Conservation (phyloP, 2,113 vertebrate genomes). For the Bungarus multicinctus region DNA sequence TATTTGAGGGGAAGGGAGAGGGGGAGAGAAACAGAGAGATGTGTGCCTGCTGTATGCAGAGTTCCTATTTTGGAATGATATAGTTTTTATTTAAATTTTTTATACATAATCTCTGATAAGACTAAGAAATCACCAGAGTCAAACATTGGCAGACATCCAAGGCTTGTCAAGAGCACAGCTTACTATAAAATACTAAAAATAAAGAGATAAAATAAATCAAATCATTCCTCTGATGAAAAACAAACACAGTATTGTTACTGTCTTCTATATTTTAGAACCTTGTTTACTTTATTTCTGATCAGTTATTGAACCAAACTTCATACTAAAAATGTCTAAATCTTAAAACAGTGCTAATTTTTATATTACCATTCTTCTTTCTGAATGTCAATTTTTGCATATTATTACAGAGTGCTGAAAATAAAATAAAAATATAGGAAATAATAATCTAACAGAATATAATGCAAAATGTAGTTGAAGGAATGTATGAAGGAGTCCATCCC, state of each 20-base stretch:
- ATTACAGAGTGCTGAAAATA: slow-evolving; percentile 35
- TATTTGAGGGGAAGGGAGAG: neutral
- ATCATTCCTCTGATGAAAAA: neutral
- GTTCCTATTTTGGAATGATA: neutral
- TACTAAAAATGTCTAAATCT: slow-evolving; percentile 37
- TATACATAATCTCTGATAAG: neutral
- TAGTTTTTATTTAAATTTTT: neutral
- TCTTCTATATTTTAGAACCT: neutral
- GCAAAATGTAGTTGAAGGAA: neutral
- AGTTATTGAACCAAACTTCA: slow-evolving; percentile 21
- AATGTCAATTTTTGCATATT: slow-evolving; percentile 36
- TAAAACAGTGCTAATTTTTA: slow-evolving; percentile 57
- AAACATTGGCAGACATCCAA: neutral
- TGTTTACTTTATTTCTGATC: neutral
- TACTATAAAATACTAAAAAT: neutral
- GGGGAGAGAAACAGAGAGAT: neutral
- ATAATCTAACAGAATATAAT: slow-evolving; percentile 60
- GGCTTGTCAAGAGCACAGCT: neutral
- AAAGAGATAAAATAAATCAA: neutral
- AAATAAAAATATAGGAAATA: slow-evolving; percentile 50
- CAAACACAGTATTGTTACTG: neutral
- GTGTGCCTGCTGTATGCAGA: neutral
- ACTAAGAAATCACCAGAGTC: neutral
- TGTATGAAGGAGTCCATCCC: neutral
- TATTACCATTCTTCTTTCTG: slow-evolving; percentile 58